Evolutionary conservation across 2,113 vertebrate genomes (phyloP).

Genomic region (Trinectes maculatus): DNA sequence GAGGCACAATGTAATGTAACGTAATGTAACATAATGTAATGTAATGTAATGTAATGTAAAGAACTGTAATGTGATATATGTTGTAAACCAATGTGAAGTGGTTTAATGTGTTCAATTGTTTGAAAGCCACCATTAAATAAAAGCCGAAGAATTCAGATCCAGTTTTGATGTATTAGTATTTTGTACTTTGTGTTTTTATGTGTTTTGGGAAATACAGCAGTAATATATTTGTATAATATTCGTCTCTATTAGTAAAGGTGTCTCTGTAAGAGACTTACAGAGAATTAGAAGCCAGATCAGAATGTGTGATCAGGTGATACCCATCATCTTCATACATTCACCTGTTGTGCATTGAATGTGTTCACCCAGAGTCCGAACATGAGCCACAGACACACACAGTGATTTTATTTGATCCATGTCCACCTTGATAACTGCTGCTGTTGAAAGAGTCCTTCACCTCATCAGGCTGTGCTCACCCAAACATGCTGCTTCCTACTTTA

Average conservation of each 20-base stretch:
- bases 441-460: constrained; percentile 49
- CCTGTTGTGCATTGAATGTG: not conserved
- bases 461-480: constrained; percentile 40
- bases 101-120: too few relatives aligned
- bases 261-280: constrained; percentile 24
- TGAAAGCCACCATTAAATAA: too few relatives aligned
- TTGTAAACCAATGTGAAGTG: too few relatives aligned
- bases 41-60: too few relatives aligned
- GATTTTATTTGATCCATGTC: constrained; percentile 38
- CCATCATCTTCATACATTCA: constrained; percentile 23
- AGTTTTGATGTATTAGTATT: constrained; percentile 24
- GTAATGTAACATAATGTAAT: too few relatives aligned
- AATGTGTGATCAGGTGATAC: too few relatives aligned
- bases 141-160: constrained; percentile 27
- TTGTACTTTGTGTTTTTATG: not conserved
- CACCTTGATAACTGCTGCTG: constrained; percentile 39
- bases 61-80: too few relatives aligned
- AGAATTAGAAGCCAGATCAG: too few relatives aligned
- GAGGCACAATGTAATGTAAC: too few relatives aligned
- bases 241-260: constrained; percentile 17
- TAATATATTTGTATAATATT: not conserved
- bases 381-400: constrained; percentile 34
- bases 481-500: constrained; percentile 38
- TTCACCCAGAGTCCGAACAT: constrained; percentile 5
- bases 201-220: constrained; percentile 2